phyloP scores from a whole-genome alignment of 1,140 invertebrate genomes.

The Metaphire vulgaris region DNA sequence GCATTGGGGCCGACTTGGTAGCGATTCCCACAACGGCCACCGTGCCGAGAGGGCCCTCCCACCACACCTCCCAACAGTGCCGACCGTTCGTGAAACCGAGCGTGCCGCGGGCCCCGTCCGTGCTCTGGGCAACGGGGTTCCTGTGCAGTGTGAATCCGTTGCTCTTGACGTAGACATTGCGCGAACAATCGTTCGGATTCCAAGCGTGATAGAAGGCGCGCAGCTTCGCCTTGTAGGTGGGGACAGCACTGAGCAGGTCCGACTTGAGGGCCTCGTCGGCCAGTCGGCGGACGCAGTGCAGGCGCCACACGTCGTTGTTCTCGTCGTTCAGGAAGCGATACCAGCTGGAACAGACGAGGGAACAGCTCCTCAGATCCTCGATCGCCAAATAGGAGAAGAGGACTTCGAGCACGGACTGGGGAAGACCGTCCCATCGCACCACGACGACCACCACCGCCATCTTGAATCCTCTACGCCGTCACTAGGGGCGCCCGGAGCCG shows the following conservation, averaged over 20 bases:
- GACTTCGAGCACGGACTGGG: constrained; percentile 78
- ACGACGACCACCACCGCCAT: not conserved
- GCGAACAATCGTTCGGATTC: constrained; percentile 93
- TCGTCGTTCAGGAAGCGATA: constrained; percentile 82
- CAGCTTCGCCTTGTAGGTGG: constrained; percentile 87
- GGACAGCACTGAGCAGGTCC: constrained; percentile 78
- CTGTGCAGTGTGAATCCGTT: constrained; percentile 95
- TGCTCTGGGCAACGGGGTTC: constrained; percentile 97
- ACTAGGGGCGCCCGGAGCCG: too few relatives aligned
- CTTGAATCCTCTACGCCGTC: not conserved
- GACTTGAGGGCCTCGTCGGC: constrained; percentile 86
- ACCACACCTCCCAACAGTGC: constrained; percentile 97
- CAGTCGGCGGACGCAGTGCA: constrained; percentile 78
- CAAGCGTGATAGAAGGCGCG: constrained; percentile 90
- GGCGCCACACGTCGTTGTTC: constrained; percentile 90
- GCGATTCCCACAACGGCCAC: constrained; percentile 66
- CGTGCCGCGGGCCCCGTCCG: constrained; percentile 90
- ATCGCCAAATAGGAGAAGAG: constrained; percentile 89
- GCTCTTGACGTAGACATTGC: constrained; percentile 92
- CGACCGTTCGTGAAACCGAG: constrained; percentile 84
- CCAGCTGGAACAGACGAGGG: constrained; percentile 90
- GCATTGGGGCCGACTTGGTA: constrained; percentile 81
- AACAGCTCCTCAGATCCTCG: constrained; percentile 76
- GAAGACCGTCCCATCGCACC: constrained; percentile 46
- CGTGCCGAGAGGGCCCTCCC: constrained; percentile 86